Base-by-base conservation (phyloP, 2,797 vertebrate genomes). In the Bovichtus diacanthus region DNA sequence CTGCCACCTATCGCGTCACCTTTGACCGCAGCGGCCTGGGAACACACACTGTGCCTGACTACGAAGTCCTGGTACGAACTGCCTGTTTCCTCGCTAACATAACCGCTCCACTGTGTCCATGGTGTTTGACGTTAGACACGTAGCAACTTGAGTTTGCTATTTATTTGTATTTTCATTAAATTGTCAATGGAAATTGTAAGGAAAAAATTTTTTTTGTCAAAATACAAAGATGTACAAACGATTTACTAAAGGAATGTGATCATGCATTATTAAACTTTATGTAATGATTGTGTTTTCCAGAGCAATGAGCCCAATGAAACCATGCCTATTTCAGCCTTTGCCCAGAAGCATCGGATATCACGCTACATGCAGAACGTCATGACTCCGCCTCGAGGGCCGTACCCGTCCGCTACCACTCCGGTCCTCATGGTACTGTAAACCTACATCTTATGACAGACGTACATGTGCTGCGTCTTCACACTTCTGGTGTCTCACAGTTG, bases 261-360 rank as follows among this genome's bases (percentile, higher is more conserved):
- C 2, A 51, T 25, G 11, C 12, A 2, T 29, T 60, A 9, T 65
- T 31, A n/a, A 51, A 9, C 43, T 31, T 46, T 1, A 21, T 1
- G 1, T 58, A 12, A 21, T 75, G 4, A 21, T 73, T 53, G 25
- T 81, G 16, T 79, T 67, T 82, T 81, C 36, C 93, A 99, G 98
- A 99, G 98, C 84, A 99, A 98, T 0, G 97, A 99, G 83, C 97
- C 98, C 86, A 97, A 97, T 38, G 98, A 99, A 90, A 99, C 98
- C 2, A 99, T 99, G 98, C 98, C 98, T 53, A 99, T 99, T 74
- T 95, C 98, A 81, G 97, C 98, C 83, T 99, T 99, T 70, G 98
- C 97, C 70, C 98, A 99, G 92, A 99, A 99, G 88, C 98, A 98
- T 49, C 95, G 98, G 39, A 96, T 98, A 6, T 95, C 96, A 4